These are phyloP conservation scores for Oreonectes daqikongensis DNA, from an alignment of 2,797 vertebrate species.

Conservation along the genomic window DNA sequence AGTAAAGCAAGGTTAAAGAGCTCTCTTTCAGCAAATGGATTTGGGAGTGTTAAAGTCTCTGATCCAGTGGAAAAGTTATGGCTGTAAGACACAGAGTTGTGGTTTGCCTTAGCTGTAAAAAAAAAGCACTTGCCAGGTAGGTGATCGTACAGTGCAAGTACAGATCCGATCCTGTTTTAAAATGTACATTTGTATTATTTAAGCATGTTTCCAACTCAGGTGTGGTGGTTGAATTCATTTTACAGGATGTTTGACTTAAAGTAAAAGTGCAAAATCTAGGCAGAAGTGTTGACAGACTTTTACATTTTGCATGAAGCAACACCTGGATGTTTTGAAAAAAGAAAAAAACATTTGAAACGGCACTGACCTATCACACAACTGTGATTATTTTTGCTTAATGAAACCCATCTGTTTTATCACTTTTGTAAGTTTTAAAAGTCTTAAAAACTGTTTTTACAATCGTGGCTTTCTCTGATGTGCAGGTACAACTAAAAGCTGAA, in stretches of 20 bases:
- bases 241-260: no score
- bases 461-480: not conserved
- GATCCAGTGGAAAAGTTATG: not conserved
- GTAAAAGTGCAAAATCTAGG: no score
- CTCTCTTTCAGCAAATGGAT: slow-evolving; percentile 2
- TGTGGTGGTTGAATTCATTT: no score
- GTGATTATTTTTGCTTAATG: no score
- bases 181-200: no score
- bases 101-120: not conserved
- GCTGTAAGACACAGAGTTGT: not conserved
- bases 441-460: not conserved
- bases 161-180: slow-evolving; percentile 47
- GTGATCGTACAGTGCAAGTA: slow-evolving; percentile 9
- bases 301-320: no score
- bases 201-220: no score
- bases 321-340: no score
- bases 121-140: not conserved
- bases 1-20: slow-evolving; percentile 13
- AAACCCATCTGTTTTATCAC: no score
- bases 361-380: no score
- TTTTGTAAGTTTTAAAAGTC: not conserved
- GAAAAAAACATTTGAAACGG: no score
- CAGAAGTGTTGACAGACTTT: no score
- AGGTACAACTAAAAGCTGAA: not conserved
- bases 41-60: not conserved